Evolutionary conservation across 64 coral and sea anemone genomes (phyloP).

Genomic region (Catalaphyllia jardinei): DNA sequence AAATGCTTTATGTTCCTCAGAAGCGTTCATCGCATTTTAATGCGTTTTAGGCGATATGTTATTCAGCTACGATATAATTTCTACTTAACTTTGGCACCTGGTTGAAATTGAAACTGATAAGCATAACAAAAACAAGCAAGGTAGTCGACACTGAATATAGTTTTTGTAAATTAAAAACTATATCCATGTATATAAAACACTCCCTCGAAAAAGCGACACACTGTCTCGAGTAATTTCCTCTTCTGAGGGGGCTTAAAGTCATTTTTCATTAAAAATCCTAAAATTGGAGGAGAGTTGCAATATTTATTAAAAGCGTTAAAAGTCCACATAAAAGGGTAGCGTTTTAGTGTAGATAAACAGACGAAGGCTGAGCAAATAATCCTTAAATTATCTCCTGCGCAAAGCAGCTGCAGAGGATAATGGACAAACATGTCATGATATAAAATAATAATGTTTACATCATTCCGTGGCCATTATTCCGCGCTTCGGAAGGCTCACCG

Average conservation of each 20-base stretch:
- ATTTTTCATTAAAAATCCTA: neutral
- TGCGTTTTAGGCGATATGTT: too few relatives aligned
- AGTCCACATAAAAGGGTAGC: neutral
- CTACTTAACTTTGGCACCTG: too few relatives aligned
- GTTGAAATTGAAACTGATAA: too few relatives aligned
- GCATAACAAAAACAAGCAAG: too few relatives aligned
- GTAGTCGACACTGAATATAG: too few relatives aligned
- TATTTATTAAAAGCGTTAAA: constrained; percentile 13
- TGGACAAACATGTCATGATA: neutral
- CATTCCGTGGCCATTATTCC: neutral
- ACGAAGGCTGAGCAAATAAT: constrained; percentile 16
- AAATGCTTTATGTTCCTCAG: too few relatives aligned
- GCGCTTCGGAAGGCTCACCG: neutral
- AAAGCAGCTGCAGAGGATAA: neutral
- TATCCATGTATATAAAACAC: too few relatives aligned
- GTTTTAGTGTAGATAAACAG: constrained; percentile 5
- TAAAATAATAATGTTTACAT: neutral
- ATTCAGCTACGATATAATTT: too few relatives aligned
- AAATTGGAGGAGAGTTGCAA: neutral
- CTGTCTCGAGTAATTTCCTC: neutral
- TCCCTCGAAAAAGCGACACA: too few relatives aligned
- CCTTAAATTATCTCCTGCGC: neutral
- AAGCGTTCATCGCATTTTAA: too few relatives aligned
- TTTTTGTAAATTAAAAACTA: too few relatives aligned
- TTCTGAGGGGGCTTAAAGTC: neutral